These are phyloP conservation scores for Dicycla oo DNA, from an alignment of 2,888 invertebrate species.

Conservation along the genomic window DNA sequence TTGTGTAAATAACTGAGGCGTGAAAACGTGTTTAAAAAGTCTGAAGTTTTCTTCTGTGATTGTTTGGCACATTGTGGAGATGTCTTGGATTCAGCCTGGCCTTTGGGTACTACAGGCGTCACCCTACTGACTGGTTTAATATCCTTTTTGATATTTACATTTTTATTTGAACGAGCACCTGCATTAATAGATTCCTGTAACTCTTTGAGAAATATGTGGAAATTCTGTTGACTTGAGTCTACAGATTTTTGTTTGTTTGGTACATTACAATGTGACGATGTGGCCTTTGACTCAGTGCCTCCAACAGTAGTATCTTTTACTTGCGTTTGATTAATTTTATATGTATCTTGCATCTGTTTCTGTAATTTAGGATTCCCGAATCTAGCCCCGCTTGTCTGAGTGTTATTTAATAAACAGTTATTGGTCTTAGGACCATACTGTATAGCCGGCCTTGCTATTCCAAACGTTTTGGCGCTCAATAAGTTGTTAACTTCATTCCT, in stretches of 20 bases:
- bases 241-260: conserved; percentile 22
- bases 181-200: conserved; percentile 77
- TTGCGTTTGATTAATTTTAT: conserved; percentile 17
- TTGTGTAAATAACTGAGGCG: conserved; percentile 86
- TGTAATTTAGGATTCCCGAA: conserved; percentile 25
- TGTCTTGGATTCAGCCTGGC: conserved; percentile 64
- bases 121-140: conserved; percentile 65
- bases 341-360: conserved; percentile 10
- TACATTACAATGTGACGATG: background rate
- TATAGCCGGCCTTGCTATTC: conserved; percentile 60
- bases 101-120: conserved; percentile 62
- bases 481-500: conserved; percentile 66
- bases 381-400: conserved; percentile 18
- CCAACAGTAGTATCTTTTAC: background rate
- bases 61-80: conserved; percentile 77
- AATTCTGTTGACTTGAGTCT: conserved; percentile 64
- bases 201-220: conserved; percentile 78
- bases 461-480: conserved; percentile 52
- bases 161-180: conserved; percentile 38
- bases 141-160: conserved; percentile 60
- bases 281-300: conserved; percentile 13
- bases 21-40: conserved; percentile 83
- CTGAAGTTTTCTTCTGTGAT: conserved; percentile 73
- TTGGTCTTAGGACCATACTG: conserved; percentile 56
- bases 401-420: conserved; percentile 32